Conservation (phyloP, 2,113 vertebrate species). For the Elaphurus davidianus region DNA sequence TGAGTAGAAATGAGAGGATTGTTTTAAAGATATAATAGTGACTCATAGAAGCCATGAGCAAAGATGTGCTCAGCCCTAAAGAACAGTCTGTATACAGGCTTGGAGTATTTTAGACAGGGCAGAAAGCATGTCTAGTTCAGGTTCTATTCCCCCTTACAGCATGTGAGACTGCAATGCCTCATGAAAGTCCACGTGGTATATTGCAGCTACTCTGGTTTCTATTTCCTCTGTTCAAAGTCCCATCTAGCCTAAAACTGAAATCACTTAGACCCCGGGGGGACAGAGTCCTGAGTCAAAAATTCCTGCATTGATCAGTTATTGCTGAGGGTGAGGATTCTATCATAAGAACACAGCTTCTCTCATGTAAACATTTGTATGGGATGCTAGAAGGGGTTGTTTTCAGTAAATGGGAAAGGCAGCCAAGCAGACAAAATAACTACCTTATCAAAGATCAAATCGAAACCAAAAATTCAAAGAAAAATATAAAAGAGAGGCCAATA, state of each 20-base stretch:
- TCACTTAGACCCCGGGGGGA: neutral
- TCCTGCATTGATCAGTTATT: neutral
- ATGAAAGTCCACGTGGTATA: rapidly evolving
- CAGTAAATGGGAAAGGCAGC: neutral
- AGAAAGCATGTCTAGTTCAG: neutral
- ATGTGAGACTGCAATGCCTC: neutral
- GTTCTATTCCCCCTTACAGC: neutral
- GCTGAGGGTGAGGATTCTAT: neutral
- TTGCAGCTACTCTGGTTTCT: neutral
- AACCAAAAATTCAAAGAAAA: neutral
- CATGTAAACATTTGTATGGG: neutral
- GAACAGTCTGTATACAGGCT: neutral
- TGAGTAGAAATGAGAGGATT: neutral
- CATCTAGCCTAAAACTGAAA: neutral
- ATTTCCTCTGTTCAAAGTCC: neutral
- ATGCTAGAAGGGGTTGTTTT: neutral
- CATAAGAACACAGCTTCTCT: neutral
- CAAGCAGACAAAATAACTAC: neutral
- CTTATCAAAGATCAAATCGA: neutral
- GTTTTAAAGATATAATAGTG: too few relatives aligned
- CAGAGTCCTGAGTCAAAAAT: neutral
- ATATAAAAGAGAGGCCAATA: neutral
- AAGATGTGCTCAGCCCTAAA: neutral
- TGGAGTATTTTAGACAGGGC: neutral
- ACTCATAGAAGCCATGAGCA: neutral